These are phyloP conservation scores for Otis tarda DNA, from an alignment of 2,113 vertebrate species.

Conservation along the genomic window DNA sequence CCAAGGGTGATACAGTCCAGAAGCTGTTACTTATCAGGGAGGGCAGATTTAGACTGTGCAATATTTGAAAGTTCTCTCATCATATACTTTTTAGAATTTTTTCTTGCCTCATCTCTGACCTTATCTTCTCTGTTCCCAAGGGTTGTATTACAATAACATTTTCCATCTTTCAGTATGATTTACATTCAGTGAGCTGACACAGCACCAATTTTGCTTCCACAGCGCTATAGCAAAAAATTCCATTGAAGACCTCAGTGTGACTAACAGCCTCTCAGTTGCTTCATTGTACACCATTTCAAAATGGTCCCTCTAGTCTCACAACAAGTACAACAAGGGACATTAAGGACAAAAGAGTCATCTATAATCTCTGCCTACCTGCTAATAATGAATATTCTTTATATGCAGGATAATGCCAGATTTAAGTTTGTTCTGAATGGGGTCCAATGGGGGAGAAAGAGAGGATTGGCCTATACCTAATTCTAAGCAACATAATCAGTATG, in stretches of 20 bases:
- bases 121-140: not conserved
- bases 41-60: not conserved
- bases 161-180: constrained; percentile 15
- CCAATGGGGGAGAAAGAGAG: not conserved
- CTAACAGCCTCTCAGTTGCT: not conserved
- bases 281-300: not conserved
- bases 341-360: not conserved
- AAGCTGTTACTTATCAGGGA: not conserved
- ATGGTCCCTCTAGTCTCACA: not conserved
- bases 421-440: not conserved
- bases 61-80: not conserved
- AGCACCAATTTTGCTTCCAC: constrained; percentile 25
- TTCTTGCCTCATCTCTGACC: constrained; percentile 20
- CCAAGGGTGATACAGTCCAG: not conserved
- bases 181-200: not conserved
- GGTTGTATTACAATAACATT: constrained; percentile 12
- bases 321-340: not conserved
- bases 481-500: not conserved
- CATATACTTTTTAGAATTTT: not conserved
- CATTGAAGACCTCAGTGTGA: not conserved
- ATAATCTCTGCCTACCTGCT: not conserved
- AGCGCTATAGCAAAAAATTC: not conserved
- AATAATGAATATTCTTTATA: not conserved
- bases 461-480: not conserved
- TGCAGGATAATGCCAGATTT: not conserved